Base-by-base conservation (phyloP, 2,113 vertebrate species). In the Pleuronectes platessa region DNA sequence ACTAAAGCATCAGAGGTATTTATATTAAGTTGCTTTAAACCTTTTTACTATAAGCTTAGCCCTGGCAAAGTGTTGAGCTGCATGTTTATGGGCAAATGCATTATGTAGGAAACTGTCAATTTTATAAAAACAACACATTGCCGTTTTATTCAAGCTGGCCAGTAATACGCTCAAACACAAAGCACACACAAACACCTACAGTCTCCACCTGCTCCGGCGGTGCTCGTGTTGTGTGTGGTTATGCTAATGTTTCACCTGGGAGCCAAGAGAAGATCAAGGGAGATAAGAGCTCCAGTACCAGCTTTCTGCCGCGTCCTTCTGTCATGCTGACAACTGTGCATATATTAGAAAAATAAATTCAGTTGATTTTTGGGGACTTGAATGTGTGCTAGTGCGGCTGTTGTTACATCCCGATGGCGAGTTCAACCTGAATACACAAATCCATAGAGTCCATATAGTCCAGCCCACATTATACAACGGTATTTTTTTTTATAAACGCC, bases 281-380 rank as follows among this genome's bases (percentile, higher is more conserved):
- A 84, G 76, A 91, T 78, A 91, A 86, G 76, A 77, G 79, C 73
- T 83, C 79, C 83, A 74, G 76, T 81, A 90, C 86, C 82, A 84
- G 69, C 88, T 85, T 81, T 85, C 78, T 67, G 68, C 76, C 35
- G 58, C 60, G 17, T 61, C 76, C 18, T 71, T 86, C 82, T 86
- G 85, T 86, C 90, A 90, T 11, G 61, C 74, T 31, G 60, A 74
- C 54, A 24, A 74, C 71, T 73, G 79, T 78, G 74, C 83, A 86
- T 80, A 72, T 67, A 92, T 88, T 89, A 86, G 70, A 88, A 83
- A 87, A 74, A 79, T 58, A 90, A 88, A 85, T 71, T 70, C 64
- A 79, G 81, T 83, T 82, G 45, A 56, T 61, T 81, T 59, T 54
- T 68, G 51, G 51, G n/a, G 61, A 1, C n/a, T 61, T 20, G 27